Evolutionary conservation across 2,113 vertebrate species (phyloP).

Genomic region (Saccopteryx bilineata): DNA sequence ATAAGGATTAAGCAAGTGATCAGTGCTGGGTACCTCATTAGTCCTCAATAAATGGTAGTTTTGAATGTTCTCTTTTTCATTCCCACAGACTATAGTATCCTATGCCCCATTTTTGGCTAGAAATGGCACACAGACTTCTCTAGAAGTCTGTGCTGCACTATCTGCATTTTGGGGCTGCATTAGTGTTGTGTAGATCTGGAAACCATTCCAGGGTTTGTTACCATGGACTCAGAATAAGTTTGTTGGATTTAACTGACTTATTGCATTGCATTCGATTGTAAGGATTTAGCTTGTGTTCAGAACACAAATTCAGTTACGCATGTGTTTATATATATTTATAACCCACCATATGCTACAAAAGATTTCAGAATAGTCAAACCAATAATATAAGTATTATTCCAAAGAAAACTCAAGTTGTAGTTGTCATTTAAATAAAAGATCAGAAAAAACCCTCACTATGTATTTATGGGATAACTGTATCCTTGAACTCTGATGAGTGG

Average conservation of each 20-base stretch:
- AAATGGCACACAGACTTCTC: not conserved
- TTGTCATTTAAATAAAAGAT: not conserved
- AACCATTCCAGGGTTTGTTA: not conserved
- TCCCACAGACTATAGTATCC: no score
- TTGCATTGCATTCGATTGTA: not conserved
- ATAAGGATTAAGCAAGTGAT: not conserved
- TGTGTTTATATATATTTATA: not conserved
- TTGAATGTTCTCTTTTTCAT: not conserved
- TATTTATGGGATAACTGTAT: not conserved
- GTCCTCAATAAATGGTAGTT: not conserved
- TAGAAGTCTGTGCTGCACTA: not conserved
- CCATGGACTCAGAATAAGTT: not conserved
- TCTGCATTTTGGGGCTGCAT: not conserved
- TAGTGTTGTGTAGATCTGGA: not conserved
- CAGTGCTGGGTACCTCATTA: not conserved
- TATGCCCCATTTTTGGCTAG: not conserved
- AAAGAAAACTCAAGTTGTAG: not conserved
- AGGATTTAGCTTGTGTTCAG: constrained; percentile 10
- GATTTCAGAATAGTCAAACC: not conserved
- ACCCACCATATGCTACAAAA: not conserved
- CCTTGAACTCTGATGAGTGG: not conserved
- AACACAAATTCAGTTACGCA: not conserved
- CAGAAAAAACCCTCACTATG: not conserved
- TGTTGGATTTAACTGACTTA: constrained; percentile 2
- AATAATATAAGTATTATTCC: not conserved